Percentiles rank a stretch among this genome's conserved stretches.
Evolutionary conservation across 1,140 invertebrate genomes (phyloP).

Genomic region (Pentalonia nigronervosa): DNA sequence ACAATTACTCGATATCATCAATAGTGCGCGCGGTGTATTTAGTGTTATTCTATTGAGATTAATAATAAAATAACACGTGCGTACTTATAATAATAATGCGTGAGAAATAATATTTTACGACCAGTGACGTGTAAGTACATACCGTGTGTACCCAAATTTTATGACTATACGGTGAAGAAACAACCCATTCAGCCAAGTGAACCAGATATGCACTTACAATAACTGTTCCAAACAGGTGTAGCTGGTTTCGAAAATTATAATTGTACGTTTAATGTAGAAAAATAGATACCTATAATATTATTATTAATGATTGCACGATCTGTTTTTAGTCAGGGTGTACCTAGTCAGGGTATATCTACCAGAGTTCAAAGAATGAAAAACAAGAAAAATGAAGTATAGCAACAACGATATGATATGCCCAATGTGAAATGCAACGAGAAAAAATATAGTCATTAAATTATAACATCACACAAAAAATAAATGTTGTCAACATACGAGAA

Average conservation of each 20-base stretch:
- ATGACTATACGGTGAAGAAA: background rate
- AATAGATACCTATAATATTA: background rate
- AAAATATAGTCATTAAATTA: background rate
- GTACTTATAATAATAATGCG: background rate
- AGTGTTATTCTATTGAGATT: background rate
- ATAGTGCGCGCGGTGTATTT: background rate
- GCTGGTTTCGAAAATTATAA: background rate
- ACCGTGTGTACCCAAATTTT: background rate
- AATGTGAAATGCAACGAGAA: background rate
- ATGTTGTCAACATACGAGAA: background rate
- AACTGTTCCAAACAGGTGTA: background rate
- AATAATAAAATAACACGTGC: background rate
- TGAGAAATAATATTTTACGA: too few relatives aligned
- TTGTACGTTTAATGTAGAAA: background rate
- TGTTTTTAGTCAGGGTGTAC: background rate
- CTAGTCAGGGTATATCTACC: background rate
- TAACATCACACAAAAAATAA: background rate
- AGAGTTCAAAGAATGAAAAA: background rate
- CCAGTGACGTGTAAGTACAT: background rate
- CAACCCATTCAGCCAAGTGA: background rate
- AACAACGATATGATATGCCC: background rate
- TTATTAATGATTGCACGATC: background rate
- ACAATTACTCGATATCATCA: background rate
- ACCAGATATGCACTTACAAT: conserved; percentile 3
- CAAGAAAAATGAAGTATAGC: background rate